phyloP scores from a whole-genome alignment of 92 coral and sea anemone species.

The Epizoanthus ramosus region DNA sequence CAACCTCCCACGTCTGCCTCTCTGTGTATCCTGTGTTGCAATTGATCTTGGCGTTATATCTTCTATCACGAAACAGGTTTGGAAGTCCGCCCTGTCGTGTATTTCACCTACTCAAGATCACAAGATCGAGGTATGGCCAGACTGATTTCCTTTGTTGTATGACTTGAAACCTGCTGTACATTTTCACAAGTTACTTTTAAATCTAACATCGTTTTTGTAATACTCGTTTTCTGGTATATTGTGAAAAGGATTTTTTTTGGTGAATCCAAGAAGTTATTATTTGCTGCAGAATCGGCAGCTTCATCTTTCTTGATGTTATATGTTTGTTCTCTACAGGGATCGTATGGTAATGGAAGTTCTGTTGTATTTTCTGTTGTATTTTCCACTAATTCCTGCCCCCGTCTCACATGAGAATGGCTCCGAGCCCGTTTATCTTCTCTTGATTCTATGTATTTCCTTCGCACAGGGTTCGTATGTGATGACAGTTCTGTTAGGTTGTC shows the following conservation, averaged over 20 bases:
- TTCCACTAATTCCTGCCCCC: slow-evolving; percentile 60
- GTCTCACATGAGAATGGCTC: no score
- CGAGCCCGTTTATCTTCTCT: neutral
- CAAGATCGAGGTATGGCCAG: slow-evolving; percentile 21
- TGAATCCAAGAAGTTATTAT: no score
- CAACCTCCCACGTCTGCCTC: no score
- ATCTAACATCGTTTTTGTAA: neutral
- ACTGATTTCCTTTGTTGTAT: neutral
- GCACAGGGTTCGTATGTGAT: slow-evolving; percentile 76
- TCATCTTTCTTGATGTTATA: neutral
- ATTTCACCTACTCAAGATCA: slow-evolving; percentile 11
- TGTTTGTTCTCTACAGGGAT: slow-evolving; percentile 56
- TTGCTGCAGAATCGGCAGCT: slow-evolving; percentile 14
- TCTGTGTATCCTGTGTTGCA: no score
- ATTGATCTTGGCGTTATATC: no score
- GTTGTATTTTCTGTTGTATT: slow-evolving; percentile 86
- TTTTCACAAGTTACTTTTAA: neutral
- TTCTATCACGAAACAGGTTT: neutral
- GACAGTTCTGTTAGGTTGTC: slow-evolving; percentile 88
- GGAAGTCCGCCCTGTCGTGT: slow-evolving; percentile 23
- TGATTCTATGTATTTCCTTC: neutral
- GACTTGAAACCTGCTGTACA: neutral
- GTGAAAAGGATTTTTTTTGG: neutral
- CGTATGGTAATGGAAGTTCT: slow-evolving; percentile 69
- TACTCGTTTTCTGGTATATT: neutral